Evolutionary conservation across 2,888 invertebrate species (phyloP), one percentile per base, ranked within the genome.

Genomic region (Liodrosophila aerea): DNA sequence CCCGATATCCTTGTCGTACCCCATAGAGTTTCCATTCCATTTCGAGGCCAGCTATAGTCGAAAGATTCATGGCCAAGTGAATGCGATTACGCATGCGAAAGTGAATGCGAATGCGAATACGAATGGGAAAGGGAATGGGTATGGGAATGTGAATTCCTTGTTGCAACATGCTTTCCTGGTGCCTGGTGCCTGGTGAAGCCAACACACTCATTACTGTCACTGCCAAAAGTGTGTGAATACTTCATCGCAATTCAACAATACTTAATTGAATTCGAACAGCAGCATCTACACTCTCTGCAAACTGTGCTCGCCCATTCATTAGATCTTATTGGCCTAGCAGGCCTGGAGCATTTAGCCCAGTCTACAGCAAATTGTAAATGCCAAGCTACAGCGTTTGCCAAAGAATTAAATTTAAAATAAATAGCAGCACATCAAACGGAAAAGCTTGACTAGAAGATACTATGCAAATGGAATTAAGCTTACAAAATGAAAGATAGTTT

Each of bases 21-120:
- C 5, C 15, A 13, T 12, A 15, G 15, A 15, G 36, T 15, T 33
- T 13, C 37, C 16, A 16, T 9, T 37, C 9, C 15, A 13, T 18
- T 41, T 39, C 31, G 3, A 39, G 11, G 22, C 64, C 70, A 39
- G 57, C 51, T 43, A 31, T 56, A 37, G 34, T 46, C 46, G 39
- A 46, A 51, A 66, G 67, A 68, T 68, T 69, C 67, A 68, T 68
- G 41, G 64, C 58, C 53, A 47, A 67, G 50, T 29, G 66, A 66
- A 51, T 65, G 22, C 22, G 22, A 22, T 65, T 66, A 65, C 66
- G 60, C 60, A 60, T 49, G 52, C 22, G 22, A 22, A 22, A 22
- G 22, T 22, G 22, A 22, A 16, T 22, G 22, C 3, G 5, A 22
- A 33, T 33, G 11, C 4, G 3, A 33, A 33, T 33, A n/a, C 66